Conservation (phyloP, 2,888 invertebrate genomes). For the Minunthozetes semirufus region DNA sequence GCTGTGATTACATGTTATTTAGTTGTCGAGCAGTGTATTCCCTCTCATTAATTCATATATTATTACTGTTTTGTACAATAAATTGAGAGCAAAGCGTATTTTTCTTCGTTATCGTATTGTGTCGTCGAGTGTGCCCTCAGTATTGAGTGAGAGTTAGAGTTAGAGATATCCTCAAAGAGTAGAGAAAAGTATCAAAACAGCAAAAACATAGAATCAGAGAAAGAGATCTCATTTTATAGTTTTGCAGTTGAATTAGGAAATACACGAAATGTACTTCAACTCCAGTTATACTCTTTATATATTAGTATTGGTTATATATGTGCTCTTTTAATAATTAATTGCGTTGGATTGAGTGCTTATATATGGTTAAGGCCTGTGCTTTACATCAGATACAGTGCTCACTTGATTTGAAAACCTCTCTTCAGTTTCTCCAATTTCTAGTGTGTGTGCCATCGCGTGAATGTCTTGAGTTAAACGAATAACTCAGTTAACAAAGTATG, state of each 20-base stretch:
- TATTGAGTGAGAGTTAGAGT: neutral
- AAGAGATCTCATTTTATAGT: neutral
- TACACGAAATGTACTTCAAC: neutral
- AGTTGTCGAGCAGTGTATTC: constrained; percentile 25
- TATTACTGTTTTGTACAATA: constrained; percentile 26
- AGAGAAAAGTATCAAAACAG: neutral
- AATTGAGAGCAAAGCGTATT: constrained; percentile 30
- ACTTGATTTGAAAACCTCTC: constrained; percentile 7
- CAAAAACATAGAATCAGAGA: neutral
- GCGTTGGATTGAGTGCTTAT: constrained; percentile 30
- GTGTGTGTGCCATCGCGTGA: constrained; percentile 16
- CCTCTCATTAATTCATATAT: constrained; percentile 31
- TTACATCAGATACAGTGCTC: neutral
- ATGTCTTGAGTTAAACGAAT: neutral
- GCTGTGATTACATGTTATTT: constrained; percentile 32
- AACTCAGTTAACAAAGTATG: constrained; percentile 8
- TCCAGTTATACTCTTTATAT: neutral
- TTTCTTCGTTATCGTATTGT: constrained; percentile 31
- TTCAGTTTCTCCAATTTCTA: neutral
- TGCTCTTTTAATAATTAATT: constrained; percentile 32
- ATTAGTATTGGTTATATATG: constrained; percentile 18
- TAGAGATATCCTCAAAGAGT: neutral
- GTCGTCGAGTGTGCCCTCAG: neutral
- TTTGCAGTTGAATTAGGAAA: neutral
- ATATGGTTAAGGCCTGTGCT: constrained; percentile 20